A percentile compares a stretch with the other conserved stretches of the same genome.
phyloP scores from a whole-genome alignment of 2,888 invertebrate genomes.

The Spilarctia lutea region DNA sequence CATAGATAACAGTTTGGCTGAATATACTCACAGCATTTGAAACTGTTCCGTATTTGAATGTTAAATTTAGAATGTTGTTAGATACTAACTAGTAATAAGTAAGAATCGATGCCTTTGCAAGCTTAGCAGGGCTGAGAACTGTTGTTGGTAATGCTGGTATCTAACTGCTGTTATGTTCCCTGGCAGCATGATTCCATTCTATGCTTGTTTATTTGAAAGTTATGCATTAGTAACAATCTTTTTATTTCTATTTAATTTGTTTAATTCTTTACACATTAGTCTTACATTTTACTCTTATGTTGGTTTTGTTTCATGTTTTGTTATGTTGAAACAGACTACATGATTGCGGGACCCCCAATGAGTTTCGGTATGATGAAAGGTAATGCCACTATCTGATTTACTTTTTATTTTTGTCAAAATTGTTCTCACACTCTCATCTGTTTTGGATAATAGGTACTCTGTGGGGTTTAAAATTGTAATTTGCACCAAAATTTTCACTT shows the following conservation, averaged over 20 bases:
- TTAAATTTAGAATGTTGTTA: constrained; percentile 70
- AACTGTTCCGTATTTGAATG: constrained; percentile 50
- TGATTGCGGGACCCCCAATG: constrained; percentile 93
- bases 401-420: constrained; percentile 74
- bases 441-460: constrained; percentile 78
- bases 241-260: constrained; percentile 66
- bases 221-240: constrained; percentile 72
- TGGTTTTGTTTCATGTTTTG: constrained; percentile 92
- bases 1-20: constrained; percentile 54
- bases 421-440: constrained; percentile 74
- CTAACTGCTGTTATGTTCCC: constrained; percentile 71
- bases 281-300: constrained; percentile 89
- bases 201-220: constrained; percentile 70
- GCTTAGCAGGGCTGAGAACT: constrained; percentile 74
- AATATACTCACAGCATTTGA: constrained; percentile 53
- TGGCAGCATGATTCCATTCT: constrained; percentile 79
- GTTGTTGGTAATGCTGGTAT: constrained; percentile 75
- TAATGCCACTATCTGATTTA: constrained; percentile 86
- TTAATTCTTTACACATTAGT: constrained; percentile 77
- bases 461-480: constrained; percentile 74
- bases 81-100: constrained; percentile 77
- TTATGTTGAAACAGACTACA: constrained; percentile 88
- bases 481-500: constrained; percentile 69
- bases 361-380: constrained; percentile 96
- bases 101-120: constrained; percentile 71